Evolutionary conservation across 2,888 invertebrate species (phyloP).

Genomic region (Apeira syringaria): DNA sequence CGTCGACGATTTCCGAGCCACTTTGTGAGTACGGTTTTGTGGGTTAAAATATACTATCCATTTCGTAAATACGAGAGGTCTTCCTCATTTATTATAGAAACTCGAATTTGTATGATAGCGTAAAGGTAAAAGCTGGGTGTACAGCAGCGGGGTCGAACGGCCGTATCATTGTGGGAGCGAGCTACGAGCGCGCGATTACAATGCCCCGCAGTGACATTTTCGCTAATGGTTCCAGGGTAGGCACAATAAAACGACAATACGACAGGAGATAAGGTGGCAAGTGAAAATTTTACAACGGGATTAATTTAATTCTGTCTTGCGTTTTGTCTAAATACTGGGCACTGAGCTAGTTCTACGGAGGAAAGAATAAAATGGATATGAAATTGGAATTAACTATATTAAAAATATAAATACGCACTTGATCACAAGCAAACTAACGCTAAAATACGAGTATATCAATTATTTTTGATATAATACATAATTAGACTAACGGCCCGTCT

Average conservation of each 20-base stretch:
- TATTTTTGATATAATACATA: too few species aligned
- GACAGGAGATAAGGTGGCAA: slow-evolving; percentile 80
- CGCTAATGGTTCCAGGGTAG: slow-evolving; percentile 82
- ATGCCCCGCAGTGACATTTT: slow-evolving; percentile 82
- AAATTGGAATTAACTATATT: too few species aligned
- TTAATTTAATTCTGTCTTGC: slow-evolving; percentile 70
- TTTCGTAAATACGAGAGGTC: slow-evolving; percentile 49
- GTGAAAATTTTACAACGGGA: slow-evolving; percentile 80
- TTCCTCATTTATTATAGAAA: slow-evolving; percentile 73
- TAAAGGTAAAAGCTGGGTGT: slow-evolving; percentile 71
- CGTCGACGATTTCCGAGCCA: slow-evolving; percentile 38
- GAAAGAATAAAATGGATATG: too few species aligned
- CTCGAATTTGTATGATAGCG: slow-evolving; percentile 77
- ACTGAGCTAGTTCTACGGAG: slow-evolving; percentile 22
- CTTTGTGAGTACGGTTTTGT: slow-evolving; percentile 44
- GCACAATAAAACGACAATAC: slow-evolving; percentile 83
- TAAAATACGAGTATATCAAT: too few species aligned
- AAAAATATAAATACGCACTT: too few species aligned
- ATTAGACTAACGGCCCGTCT: too few species aligned
- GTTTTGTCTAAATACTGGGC: slow-evolving; percentile 32
- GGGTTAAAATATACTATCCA: slow-evolving; percentile 43
- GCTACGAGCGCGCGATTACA: slow-evolving; percentile 74
- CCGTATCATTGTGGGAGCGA: slow-evolving; percentile 76
- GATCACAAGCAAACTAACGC: too few species aligned
- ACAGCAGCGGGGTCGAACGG: slow-evolving; percentile 69